phyloP scores from a whole-genome alignment of 2,113 vertebrate genomes.

The Benitochromis conjunctus region DNA sequence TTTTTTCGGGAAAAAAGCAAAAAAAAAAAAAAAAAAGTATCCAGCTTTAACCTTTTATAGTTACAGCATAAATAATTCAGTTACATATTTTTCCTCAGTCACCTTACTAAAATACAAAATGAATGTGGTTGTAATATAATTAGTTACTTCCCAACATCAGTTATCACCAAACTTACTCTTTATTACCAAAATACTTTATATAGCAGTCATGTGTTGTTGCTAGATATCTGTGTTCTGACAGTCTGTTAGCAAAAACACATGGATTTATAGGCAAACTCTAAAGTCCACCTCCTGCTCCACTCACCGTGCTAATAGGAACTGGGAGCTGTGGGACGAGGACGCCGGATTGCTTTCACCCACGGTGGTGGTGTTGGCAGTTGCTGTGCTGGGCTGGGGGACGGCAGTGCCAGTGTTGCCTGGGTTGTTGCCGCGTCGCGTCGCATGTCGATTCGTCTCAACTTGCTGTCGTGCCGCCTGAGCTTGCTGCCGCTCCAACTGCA shows the following conservation, averaged over 20 bases:
- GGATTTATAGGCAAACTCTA: neutral
- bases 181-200: neutral
- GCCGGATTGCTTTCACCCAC: slow-evolving; percentile 86
- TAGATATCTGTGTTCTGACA: neutral
- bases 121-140: neutral
- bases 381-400: slow-evolving; percentile 83
- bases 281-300: neutral
- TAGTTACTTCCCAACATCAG: neutral
- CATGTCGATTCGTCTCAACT: slow-evolving; percentile 91
- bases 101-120: neutral
- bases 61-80: neutral
- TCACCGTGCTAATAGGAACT: slow-evolving; percentile 97
- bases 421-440: slow-evolving; percentile 86
- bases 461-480: slow-evolving; percentile 96
- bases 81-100: neutral
- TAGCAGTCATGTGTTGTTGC: neutral
- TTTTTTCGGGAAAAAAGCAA: too few species aligned
- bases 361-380: slow-evolving; percentile 77
- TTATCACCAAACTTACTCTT: neutral
- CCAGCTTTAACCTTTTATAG: neutral
- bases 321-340: slow-evolving; percentile 86
- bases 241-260: neutral
- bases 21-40: neutral
- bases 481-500: slow-evolving; percentile 95
- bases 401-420: slow-evolving; percentile 83